Evolutionary conservation across 2,797 vertebrate species (phyloP).

Genomic region (Smutsia temminckii): DNA sequence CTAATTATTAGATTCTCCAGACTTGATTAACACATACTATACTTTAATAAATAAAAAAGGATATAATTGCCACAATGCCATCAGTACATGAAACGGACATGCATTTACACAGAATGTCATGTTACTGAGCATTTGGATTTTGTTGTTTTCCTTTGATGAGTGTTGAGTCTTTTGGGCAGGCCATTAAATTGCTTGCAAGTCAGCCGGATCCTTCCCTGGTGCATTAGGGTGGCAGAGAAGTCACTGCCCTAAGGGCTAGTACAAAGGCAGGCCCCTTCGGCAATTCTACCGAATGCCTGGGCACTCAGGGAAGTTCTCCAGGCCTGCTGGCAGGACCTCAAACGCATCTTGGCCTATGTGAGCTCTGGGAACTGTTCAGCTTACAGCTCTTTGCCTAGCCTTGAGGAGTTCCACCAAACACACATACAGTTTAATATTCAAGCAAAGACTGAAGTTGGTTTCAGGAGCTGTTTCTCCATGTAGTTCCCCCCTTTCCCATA

Average conservation of each 20-base stretch:
- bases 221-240: no score
- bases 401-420: not conserved
- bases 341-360: not conserved
- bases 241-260: not conserved
- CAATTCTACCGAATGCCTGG: rapidly evolving
- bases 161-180: not conserved
- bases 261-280: not conserved
- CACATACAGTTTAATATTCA: not conserved
- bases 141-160: not conserved
- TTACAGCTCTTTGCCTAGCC: not conserved
- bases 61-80: not conserved
- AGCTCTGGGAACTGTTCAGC: not conserved
- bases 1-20: not conserved
- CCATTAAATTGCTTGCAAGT: not conserved
- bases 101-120: no score
- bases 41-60: not conserved
- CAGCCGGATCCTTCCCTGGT: not conserved
- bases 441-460: not conserved
- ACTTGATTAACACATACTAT: not conserved
- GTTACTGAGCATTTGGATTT: not conserved
- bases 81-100: not conserved
- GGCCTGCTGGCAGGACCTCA: not conserved
- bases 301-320: not conserved
- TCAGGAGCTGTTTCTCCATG: not conserved
- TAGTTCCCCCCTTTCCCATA: not conserved